phyloP scores from a whole-genome alignment of 1,140 invertebrate species.

The Glomeris maerens region DNA sequence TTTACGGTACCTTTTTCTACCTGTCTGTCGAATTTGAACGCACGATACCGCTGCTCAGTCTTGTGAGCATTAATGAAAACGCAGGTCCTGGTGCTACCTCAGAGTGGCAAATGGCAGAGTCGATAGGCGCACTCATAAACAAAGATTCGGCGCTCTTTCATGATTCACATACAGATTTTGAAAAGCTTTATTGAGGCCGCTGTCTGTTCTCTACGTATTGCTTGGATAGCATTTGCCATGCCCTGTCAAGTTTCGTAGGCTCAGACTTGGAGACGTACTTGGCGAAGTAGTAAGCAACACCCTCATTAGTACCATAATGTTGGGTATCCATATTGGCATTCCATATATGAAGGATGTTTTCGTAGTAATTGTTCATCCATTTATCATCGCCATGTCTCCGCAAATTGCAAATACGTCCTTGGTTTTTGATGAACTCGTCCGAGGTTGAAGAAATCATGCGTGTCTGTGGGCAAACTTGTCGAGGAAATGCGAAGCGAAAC shows the following conservation, averaged over 20 bases:
- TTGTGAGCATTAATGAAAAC: too few relatives aligned
- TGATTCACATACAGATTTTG: constrained; percentile 15
- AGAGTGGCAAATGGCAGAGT: constrained; percentile 11
- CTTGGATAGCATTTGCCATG: constrained; percentile 21
- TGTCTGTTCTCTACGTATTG: constrained; percentile 19
- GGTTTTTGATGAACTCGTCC: constrained; percentile 11
- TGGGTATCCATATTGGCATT: constrained; percentile 28
- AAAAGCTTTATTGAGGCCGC: too few relatives aligned
- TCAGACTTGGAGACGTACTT: constrained; percentile 31
- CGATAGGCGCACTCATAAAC: too few relatives aligned
- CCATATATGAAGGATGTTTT: constrained; percentile 22
- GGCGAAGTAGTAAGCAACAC: constrained; percentile 29
- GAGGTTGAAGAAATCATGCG: constrained; percentile 5
- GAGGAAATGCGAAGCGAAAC: constrained; percentile 13
- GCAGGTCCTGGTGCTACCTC: background rate
- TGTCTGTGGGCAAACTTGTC: constrained; percentile 9
- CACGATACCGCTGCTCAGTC: constrained; percentile 13
- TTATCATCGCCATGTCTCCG: constrained; percentile 16
- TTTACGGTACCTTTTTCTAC: too few relatives aligned
- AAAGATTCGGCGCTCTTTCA: too few relatives aligned
- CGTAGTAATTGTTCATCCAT: constrained; percentile 26
- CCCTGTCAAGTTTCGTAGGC: constrained; percentile 20
- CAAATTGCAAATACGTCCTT: constrained; percentile 10
- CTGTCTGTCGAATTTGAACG: too few relatives aligned
- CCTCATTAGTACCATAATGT: constrained; percentile 21